Evolutionary conservation across 64 coral and sea anemone genomes (phyloP).

Genomic region (Stichodactyla mertensii): DNA sequence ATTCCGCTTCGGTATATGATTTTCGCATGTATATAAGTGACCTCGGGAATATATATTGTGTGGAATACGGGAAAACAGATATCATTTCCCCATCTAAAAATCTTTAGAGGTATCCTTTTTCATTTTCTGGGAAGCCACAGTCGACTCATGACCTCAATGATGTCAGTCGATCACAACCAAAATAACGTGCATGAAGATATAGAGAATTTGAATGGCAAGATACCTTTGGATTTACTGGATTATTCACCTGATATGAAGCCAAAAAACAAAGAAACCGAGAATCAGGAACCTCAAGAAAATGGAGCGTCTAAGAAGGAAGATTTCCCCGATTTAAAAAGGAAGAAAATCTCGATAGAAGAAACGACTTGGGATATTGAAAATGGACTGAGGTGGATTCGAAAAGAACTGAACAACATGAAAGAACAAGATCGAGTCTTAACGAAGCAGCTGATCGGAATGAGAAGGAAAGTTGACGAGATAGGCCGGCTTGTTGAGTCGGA

Average conservation of each 20-base stretch:
- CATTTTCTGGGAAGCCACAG: neutral
- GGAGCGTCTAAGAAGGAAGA: neutral
- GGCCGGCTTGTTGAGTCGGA: neutral
- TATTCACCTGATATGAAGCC: neutral
- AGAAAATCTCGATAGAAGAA: neutral
- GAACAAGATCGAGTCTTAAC: conserved; percentile 12
- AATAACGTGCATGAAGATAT: neutral
- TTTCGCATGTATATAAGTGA: neutral
- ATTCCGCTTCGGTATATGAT: no score
- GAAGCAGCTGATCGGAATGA: conserved; percentile 13
- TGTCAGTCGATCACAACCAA: neutral
- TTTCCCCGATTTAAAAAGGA: neutral
- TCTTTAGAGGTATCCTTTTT: neutral
- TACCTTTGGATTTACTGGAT: neutral
- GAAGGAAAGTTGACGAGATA: conserved; percentile 20
- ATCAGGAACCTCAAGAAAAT: neutral
- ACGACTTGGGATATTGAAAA: conserved; percentile 1
- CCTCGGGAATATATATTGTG: neutral
- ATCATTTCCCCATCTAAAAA: neutral
- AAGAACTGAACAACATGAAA: conserved; percentile 3
- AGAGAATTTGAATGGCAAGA: neutral
- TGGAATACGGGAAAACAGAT: neutral
- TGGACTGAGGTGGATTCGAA: conserved; percentile 17
- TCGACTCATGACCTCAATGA: neutral
- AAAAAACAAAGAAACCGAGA: neutral